Percentiles rank a stretch among this genome's conserved stretches.
Evolutionary conservation across 2,797 vertebrate genomes (phyloP).

Genomic region (Lacerta viridis): DNA sequence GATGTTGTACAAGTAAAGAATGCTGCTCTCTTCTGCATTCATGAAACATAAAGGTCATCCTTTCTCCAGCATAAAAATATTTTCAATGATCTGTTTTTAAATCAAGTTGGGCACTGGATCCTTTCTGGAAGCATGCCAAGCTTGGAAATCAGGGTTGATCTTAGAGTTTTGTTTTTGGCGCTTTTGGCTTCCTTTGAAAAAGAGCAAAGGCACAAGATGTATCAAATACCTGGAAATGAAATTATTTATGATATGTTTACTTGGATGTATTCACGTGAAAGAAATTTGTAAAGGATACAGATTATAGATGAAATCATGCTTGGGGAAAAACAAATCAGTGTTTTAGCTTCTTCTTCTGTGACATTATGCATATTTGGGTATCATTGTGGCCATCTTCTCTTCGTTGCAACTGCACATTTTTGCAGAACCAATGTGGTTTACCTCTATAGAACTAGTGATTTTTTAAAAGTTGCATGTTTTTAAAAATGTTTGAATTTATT

Average conservation of each 20-base stretch:
- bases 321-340: not conserved
- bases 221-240: not conserved
- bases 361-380: not conserved
- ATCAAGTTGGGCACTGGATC: not conserved
- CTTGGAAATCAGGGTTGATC: constrained; percentile 9
- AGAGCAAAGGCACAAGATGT: not conserved
- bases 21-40: not conserved
- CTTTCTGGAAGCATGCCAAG: not conserved
- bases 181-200: not conserved
- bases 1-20: not conserved
- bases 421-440: not conserved
- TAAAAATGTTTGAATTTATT: not conserved
- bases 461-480: not conserved
- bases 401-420: not conserved
- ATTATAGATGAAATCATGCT: not conserved
- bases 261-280: not conserved
- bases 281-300: not conserved
- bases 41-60: not conserved
- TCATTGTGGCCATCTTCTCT: not conserved
- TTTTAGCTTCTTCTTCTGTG: not conserved
- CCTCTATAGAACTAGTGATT: not conserved
- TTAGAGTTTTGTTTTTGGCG: not conserved
- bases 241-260: not conserved
- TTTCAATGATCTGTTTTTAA: not conserved
- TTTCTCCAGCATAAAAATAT: not conserved